Conservation (phyloP, 2,113 vertebrate species). For the Benitochromis conjunctus region DNA sequence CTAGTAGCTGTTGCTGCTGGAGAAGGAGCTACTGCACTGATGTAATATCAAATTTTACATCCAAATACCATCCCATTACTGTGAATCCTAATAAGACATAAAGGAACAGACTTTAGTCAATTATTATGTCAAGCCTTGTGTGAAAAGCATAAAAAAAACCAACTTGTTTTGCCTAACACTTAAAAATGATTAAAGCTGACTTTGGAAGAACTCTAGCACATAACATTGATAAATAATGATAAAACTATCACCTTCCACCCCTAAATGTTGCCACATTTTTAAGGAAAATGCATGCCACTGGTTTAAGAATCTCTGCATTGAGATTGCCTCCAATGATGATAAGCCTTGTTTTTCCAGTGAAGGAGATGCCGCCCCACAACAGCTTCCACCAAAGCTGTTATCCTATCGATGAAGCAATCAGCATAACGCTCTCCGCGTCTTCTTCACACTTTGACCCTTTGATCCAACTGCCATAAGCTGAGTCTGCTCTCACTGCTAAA, state of each 20-base stretch:
- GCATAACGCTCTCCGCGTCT: fast-evolving
- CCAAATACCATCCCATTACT: fast-evolving
- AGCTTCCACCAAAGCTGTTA: neutral
- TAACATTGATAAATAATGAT: neutral
- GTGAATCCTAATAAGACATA: neutral
- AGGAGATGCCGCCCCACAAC: neutral
- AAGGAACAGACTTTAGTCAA: neutral
- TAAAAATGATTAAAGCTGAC: too few relatives aligned
- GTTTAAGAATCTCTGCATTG: too few relatives aligned
- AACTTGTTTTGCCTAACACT: neutral
- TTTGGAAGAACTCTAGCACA: too few relatives aligned
- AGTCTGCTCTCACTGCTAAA: neutral
- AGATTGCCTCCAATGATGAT: neutral
- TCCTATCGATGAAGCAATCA: neutral
- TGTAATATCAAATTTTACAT: neutral
- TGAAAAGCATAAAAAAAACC: neutral
- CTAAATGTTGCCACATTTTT: neutral
- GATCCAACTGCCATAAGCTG: neutral
- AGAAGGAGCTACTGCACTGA: neutral
- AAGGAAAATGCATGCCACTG: neutral
- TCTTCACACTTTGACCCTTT: neutral
- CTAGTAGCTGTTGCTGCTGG: neutral
- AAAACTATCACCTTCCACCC: neutral
- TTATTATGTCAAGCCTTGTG: neutral
- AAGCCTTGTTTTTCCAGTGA: neutral